Base-by-base conservation (phyloP, 2,113 vertebrate species). In the Pelodiscus sinensis region DNA sequence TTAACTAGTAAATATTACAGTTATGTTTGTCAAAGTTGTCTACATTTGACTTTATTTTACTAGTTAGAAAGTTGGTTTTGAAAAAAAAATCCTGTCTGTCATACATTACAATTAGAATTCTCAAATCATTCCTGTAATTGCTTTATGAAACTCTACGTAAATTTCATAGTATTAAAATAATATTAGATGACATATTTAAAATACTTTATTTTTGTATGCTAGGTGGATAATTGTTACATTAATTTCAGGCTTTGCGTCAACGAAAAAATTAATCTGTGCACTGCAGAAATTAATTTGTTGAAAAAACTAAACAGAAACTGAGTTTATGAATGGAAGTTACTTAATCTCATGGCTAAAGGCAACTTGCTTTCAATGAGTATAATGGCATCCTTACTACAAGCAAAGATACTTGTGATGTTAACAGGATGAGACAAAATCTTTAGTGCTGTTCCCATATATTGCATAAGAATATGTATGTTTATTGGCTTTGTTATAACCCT, bases 271-370 rank as follows among this genome's bases (percentile, higher is more conserved):
- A 13, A 35, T 82, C 79, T 83, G 8, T 83, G 52, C 54, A 89
- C 52, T 31, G 62, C 85, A 60, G 2, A 89, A 84, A 77, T 85
- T 71, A 75, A 52, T 24, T 78, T 38, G 31, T 88, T 71, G 92
- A 22, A 89, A 77, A 29, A 93, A 92, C 38, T 90, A 10, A 73
- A 25, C 8, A 19, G 58, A 89, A 93, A 79, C 55, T 9, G 18
- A 90, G 85, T 83, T 68, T 62, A 83, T 52, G 71, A 89, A 85
- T 56, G 75, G 65, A 93, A 94, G 56, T 68, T 15, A 87, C 16
- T 6, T 88, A 60, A 81, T 62, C 6, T n/a, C 60, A 83, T 81
- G 5, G 18, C 15, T 87, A 90, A 79, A 54, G 3, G 16, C 44
- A 78, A 22, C 3, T 24, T 83, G 14, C 11, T 4, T 57, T 44